Percentiles rank a stretch among this genome's conserved stretches.
phyloP scores from a whole-genome alignment of 2,888 invertebrate species.

The Rhingia rostrata region DNA sequence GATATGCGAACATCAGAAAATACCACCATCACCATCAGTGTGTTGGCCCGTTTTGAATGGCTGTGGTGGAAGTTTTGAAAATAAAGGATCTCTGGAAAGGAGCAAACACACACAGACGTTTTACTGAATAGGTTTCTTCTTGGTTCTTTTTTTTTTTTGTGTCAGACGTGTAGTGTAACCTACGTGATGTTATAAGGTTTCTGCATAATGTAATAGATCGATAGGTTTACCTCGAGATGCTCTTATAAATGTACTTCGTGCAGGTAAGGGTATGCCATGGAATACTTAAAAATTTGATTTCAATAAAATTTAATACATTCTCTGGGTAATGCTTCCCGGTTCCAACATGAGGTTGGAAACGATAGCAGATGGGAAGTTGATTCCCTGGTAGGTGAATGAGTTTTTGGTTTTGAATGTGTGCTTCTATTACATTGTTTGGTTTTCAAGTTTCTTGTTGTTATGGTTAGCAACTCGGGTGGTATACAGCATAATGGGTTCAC shows the following conservation, averaged over 20 bases:
- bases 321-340: neutral
- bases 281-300: conserved; percentile 23
- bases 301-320: conserved; percentile 27
- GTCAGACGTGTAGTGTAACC: neutral
- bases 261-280: neutral
- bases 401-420: no score
- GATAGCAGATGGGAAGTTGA: no score
- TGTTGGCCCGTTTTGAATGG: conserved; percentile 9
- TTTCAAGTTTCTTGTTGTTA: no score
- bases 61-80: conserved; percentile 14
- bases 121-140: neutral
- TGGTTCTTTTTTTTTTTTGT: conserved; percentile 13
- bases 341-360: no score
- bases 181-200: conserved; percentile 38
- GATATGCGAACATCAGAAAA: neutral
- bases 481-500: no score
- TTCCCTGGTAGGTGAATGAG: no score
- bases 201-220: conserved; percentile 31
- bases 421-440: no score
- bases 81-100: neutral
- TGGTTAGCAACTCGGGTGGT: no score
- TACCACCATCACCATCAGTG: neutral
- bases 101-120: neutral
- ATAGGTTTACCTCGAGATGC: conserved; percentile 4
- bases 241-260: conserved; percentile 10